A percentile compares a stretch with the other conserved stretches of the same genome.
These are phyloP conservation scores for Caenorhabditis uteleia DNA, from an alignment of 2,888 invertebrate species.

Conservation along the genomic window DNA sequence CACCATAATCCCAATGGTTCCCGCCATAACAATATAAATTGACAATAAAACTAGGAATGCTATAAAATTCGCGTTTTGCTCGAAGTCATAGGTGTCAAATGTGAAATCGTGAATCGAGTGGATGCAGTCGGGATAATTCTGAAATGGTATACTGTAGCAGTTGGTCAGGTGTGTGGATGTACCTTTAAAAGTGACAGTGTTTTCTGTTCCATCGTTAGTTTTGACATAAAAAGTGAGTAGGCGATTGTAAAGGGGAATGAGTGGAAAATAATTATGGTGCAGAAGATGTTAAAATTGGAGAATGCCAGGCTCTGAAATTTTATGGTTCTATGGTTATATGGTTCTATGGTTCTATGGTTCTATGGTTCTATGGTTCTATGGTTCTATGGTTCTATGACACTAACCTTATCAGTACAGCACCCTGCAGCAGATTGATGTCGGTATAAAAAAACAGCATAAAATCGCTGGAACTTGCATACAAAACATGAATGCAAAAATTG, in stretches of 20 bases:
- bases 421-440: conserved; percentile 15
- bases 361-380: no score
- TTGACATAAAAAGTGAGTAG: conserved; percentile 17
- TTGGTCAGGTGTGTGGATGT: no score
- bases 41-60: no score
- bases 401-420: conserved; percentile 15
- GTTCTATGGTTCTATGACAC: no score
- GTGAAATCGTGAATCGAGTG: conserved; percentile 18
- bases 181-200: conserved; percentile 5
- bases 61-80: conserved; percentile 17
- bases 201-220: conserved; percentile 14
- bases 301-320: no score
- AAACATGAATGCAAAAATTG: conserved; percentile 19
- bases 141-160: neutral
- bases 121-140: conserved; percentile 25
- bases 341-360: no score
- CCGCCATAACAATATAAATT: no score
- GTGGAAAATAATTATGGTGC: conserved; percentile 10
- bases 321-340: no score
- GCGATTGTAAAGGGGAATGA: conserved; percentile 16
- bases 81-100: conserved; percentile 23
- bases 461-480: conserved; percentile 26
- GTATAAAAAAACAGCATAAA: conserved; percentile 20
- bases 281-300: conserved; percentile 3
- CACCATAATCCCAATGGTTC: no score